Evolutionary conservation across 2,113 vertebrate genomes (phyloP).

Genomic region (Zosterops lateralis): DNA sequence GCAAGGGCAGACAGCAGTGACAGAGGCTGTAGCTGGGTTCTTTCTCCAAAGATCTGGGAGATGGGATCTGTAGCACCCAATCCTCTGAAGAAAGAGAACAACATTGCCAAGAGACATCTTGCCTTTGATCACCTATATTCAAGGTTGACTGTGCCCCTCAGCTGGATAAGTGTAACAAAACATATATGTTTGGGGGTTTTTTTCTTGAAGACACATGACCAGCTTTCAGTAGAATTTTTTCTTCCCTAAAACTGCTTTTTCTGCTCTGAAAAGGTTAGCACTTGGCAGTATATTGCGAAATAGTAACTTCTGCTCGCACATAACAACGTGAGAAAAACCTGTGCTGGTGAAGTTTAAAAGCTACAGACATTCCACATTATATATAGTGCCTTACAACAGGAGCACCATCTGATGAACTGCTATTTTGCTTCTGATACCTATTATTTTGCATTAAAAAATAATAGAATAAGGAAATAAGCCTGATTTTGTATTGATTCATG

Average conservation of each 20-base stretch:
- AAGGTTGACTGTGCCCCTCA: neutral
- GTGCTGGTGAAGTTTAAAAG: neutral
- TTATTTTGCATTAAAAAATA: neutral
- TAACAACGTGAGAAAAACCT: neutral
- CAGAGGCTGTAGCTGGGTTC: neutral
- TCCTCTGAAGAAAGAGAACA: neutral
- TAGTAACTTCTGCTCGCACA: neutral
- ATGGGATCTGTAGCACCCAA: neutral
- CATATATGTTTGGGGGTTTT: rapidly evolving
- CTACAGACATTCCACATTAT: neutral
- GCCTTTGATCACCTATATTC: neutral
- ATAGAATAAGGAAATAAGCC: neutral
- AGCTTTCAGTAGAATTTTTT: neutral
- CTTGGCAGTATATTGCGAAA: neutral
- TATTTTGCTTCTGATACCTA: neutral
- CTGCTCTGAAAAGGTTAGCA: neutral
- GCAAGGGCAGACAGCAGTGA: neutral
- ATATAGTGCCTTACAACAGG: neutral
- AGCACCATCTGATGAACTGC: neutral
- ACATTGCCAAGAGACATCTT: neutral
- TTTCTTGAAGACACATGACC: neutral
- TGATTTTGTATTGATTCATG: neutral
- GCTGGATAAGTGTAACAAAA: neutral
- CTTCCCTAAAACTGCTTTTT: neutral
- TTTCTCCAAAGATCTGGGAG: neutral